A percentile compares a stretch with the other conserved stretches of the same genome.
phyloP scores from a whole-genome alignment of 2,113 vertebrate species.

The Heteronetta atricapilla region DNA sequence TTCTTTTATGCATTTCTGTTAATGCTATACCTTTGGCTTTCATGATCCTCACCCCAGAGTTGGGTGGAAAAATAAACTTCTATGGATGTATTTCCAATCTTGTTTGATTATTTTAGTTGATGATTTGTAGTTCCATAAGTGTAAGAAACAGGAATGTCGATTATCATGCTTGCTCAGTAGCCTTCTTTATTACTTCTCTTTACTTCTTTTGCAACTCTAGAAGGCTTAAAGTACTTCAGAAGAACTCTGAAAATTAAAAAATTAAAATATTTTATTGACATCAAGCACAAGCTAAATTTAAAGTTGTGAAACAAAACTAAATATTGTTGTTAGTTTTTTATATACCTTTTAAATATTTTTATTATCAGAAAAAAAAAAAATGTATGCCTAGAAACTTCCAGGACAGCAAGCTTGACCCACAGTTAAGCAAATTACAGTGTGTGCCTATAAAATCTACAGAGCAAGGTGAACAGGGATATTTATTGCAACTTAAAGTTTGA shows the following conservation, averaged over 20 bases:
- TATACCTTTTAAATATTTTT: neutral
- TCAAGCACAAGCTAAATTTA: neutral
- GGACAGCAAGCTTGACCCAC: neutral
- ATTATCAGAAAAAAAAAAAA: neutral
- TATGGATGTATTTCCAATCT: neutral
- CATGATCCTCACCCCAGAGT: neutral
- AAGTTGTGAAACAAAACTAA: neutral
- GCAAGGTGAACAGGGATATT: neutral
- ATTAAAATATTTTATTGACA: neutral
- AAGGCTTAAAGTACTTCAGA: neutral
- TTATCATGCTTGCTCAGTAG: neutral
- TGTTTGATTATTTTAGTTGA: neutral
- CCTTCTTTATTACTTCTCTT: neutral
- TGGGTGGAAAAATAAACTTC: neutral
- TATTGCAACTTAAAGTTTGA: neutral
- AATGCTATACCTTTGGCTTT: neutral
- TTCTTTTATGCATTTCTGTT: neutral
- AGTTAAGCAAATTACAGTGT: neutral
- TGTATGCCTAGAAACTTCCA: neutral
- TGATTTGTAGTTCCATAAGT: neutral
- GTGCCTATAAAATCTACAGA: neutral
- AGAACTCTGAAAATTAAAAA: neutral
- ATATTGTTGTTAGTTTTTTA: neutral
- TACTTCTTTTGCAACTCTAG: neutral
- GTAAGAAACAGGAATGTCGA: neutral